Percentiles rank a stretch among this genome's conserved stretches.
Conservation (phyloP, 2,797 vertebrate genomes). For the Chanos chanos region DNA sequence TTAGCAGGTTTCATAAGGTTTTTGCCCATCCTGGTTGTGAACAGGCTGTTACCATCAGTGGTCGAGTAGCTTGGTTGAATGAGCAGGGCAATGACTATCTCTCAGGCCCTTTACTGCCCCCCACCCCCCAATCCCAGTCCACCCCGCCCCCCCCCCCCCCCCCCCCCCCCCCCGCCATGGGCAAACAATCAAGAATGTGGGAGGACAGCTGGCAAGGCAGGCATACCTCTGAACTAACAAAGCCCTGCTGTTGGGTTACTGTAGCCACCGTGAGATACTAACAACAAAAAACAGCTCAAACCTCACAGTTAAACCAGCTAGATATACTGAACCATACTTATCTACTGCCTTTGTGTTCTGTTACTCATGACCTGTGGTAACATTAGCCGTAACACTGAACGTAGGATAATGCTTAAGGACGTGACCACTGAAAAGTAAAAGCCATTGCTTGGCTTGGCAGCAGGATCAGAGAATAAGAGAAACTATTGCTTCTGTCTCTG, state of each 20-base stretch:
- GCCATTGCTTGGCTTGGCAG: too few species aligned
- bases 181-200: conserved; percentile 61
- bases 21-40: too few species aligned
- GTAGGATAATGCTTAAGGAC: too few species aligned
- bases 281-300: not conserved
- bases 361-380: too few species aligned
- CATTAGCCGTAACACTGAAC: too few species aligned
- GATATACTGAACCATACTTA: too few species aligned
- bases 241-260: conserved; percentile 52
- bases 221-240: conserved; percentile 52
- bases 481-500: too few species aligned
- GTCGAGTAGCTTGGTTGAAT: conserved; percentile 3
- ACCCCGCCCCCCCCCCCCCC: not conserved
- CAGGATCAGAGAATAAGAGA: too few species aligned
- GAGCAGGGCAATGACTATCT: not conserved
- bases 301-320: not conserved
- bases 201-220: conserved; percentile 63
- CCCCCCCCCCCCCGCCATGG: conserved; percentile 58
- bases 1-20: too few species aligned
- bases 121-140: not conserved
- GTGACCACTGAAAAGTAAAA: too few species aligned
- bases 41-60: too few species aligned
- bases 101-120: conserved; percentile 27
- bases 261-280: conserved; percentile 14
- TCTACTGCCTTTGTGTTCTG: too few species aligned